Percentiles rank a stretch among this genome's conserved stretches.
phyloP scores from a whole-genome alignment of 30 jellyfish, hydroid and myxozoan species.

The Rhopilema esculentum region DNA sequence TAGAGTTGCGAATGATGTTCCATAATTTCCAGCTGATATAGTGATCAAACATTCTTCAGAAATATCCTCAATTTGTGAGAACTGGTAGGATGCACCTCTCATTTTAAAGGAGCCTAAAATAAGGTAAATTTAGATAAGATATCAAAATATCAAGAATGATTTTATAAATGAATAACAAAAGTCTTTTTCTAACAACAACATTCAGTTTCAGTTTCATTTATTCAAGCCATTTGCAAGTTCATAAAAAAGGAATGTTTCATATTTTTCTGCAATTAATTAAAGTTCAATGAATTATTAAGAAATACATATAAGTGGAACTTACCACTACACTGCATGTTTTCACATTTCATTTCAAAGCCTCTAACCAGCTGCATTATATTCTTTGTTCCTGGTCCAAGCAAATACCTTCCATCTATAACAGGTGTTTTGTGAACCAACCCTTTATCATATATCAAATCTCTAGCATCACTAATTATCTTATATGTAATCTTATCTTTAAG shows the following conservation, averaged over 20 bases:
- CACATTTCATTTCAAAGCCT: constrained; percentile 65
- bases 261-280: no score
- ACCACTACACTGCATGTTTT: constrained; percentile 77
- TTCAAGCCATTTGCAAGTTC: no score
- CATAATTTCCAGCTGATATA: constrained; percentile 98
- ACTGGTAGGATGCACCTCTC: constrained; percentile 91
- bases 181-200: no score
- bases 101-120: constrained; percentile 88
- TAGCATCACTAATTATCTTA: constrained; percentile 29
- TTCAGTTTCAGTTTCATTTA: no score
- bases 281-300: neutral
- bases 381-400: constrained; percentile 12
- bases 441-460: neutral
- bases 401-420: constrained; percentile 37
- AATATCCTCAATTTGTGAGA: constrained; percentile 39
- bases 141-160: neutral
- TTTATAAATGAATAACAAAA: no score
- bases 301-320: neutral
- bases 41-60: constrained; percentile 67
- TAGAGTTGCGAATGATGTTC: constrained; percentile 87
- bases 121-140: no score
- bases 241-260: no score
- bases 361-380: neutral
- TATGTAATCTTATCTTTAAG: constrained; percentile 18
- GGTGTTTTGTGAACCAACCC: constrained; percentile 48